phyloP scores from a whole-genome alignment of 64 coral and sea anemone species.

The Montipora cactus region DNA sequence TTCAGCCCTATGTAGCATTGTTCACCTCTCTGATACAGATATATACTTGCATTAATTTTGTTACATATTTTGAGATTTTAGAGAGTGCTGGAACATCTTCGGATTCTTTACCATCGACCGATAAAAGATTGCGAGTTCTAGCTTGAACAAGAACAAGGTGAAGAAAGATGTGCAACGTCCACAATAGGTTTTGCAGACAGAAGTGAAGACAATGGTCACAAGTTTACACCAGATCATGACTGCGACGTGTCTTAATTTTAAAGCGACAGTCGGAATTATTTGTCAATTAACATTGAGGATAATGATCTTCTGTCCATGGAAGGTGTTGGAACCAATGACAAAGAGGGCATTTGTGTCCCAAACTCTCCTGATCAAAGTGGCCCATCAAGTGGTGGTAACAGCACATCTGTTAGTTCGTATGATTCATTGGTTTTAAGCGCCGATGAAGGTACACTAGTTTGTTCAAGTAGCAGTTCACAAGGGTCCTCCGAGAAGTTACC shows the following conservation, averaged over 20 bases:
- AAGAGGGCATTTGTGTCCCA: background rate
- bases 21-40: no score
- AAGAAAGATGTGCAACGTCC: background rate
- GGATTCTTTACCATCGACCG: background rate
- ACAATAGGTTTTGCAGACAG: background rate
- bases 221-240: background rate
- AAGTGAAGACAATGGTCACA: background rate
- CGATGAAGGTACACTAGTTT: background rate
- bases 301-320: background rate
- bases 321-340: background rate
- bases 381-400: background rate
- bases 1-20: no score
- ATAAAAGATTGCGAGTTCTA: background rate
- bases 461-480: background rate
- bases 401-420: background rate
- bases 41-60: no score
- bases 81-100: background rate
- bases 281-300: background rate
- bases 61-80: background rate
- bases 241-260: background rate
- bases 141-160: background rate
- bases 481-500: background rate
- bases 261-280: background rate
- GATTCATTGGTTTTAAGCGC: background rate
- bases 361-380: background rate